These are phyloP conservation scores for Choloepus didactylus DNA, from an alignment of 2,797 vertebrate species.

Conservation along the genomic window DNA sequence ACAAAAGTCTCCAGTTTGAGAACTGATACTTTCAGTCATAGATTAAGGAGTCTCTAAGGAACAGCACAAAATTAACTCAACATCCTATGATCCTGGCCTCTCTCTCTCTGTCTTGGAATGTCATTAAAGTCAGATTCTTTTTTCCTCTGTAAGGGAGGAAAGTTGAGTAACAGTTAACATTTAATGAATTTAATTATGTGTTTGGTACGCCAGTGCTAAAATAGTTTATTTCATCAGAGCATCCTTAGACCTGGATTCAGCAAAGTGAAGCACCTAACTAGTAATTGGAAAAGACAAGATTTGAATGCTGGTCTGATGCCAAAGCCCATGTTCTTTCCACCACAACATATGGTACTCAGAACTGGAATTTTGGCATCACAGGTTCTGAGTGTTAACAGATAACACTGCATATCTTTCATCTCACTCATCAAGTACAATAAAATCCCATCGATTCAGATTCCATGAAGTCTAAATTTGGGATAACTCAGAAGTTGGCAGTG, in stretches of 20 bases:
- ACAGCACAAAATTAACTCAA: constrained; percentile 27
- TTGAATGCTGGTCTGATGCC: constrained; percentile 46
- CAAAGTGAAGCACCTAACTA: constrained; percentile 31
- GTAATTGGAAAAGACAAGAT: constrained; percentile 61
- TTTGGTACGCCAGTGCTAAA: neutral
- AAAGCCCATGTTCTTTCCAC: constrained; percentile 51
- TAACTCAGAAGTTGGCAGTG: constrained; percentile 11
- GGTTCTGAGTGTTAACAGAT: constrained; percentile 51
- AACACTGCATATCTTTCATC: neutral
- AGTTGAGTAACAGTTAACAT: neutral
- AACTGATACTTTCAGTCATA: constrained; percentile 43
- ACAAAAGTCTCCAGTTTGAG: constrained; percentile 44
- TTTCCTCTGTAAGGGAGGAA: constrained; percentile 16
- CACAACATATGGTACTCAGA: constrained; percentile 24
- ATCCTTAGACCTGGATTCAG: neutral
- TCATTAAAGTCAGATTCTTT: neutral
- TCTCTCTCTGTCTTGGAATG: constrained; percentile 46
- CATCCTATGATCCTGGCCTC: constrained; percentile 1
- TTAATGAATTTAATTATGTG: neutral
- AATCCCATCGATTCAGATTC: constrained; percentile 75
- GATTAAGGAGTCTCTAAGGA: neutral
- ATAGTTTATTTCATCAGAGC: constrained; percentile 44
- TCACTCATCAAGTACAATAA: constrained; percentile 73
- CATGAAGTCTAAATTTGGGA: neutral
- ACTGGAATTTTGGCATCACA: constrained; percentile 31